Base-by-base conservation (phyloP, 1,140 invertebrate genomes). In the Nebria ingens region DNA sequence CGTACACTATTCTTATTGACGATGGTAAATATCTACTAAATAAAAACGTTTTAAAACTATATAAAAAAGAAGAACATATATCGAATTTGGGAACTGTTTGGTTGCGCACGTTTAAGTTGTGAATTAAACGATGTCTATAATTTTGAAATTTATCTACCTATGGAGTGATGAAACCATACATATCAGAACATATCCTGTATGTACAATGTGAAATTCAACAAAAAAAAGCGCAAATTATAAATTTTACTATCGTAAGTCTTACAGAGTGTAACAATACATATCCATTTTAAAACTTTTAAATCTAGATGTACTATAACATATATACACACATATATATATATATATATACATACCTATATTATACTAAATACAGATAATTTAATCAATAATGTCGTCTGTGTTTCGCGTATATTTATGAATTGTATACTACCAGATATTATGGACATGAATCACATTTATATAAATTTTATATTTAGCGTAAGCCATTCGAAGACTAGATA, bases 161-260 rank as follows among this genome's bases (percentile, higher is more conserved):
- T 17, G 40, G 40, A 45, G 40, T 45, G 40, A 45, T 45, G 40
- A 45, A 45, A 45, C 40, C 40, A 45, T 45, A 45, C 40, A 45
- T 45, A 45, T 45, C 40, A 45, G 40, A 45, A 45, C 40, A 45
- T 45, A 45, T 45, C 40, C 40, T 45, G 40, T 4, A 45, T 45
- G 40, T 45, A 45, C 40, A 45, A 45, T 45, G 40, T 45, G 40
- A 45, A 45, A 17, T n/a, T n/a, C n/a, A 6, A 45, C 9, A 45
- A 45, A 34, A 34, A 6, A 34, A 34, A 34, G 6, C 25, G 25
- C n/a, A 34, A 34, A 34, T 34, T 6, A 6, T 9, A 34, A 34
- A 34, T 9, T 34, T 45, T 45, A 45, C 3, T 9, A 34, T 34
- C n/a, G 25, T 34, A 34, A 34, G 25, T 34, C n/a, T 34, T 34